Base-by-base conservation (phyloP, 2,888 invertebrate species). In the Macaria liturata region DNA sequence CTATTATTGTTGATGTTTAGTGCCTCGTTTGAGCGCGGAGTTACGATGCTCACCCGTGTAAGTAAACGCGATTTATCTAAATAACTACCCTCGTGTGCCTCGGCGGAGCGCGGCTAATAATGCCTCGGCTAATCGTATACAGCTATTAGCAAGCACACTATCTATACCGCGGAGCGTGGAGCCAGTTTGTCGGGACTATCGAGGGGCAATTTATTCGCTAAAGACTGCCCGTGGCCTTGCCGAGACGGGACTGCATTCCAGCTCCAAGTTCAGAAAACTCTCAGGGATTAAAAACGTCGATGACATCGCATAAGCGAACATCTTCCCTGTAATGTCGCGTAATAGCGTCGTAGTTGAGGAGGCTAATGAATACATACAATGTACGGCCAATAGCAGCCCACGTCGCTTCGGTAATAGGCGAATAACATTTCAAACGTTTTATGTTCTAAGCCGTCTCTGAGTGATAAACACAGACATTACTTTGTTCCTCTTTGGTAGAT, bases 131-230 rank as follows among this genome's bases (percentile, higher is more conserved):
- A 84, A 84, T 86, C 76, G 78, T 82, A 83, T 83, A 79, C 80
- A 80, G 79, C 79, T 80, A 84, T 84, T 84, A 84, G 78, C 78
- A 74, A 62, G 67, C 71, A 72, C 70, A 75, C 76, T 75, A 71
- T 75, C 76, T 78, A 71, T 73, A 76, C 67, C 62, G 69, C 71
- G n/a, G 9, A 42, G 42, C n/a, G n/a, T 42, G 65, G 62, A 85
- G 81, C 88, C 84, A 57, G 68, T 68, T 68, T 80, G 87, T 85
- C 61, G 59, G 57, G 65, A 62, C 83, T 84, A 81, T 78, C 81
- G 76, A 72, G 77, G 71, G 62, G 86, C 86, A 84, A 87, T 89
- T 89, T 90, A 89, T 87, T 83, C 81, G 81, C 81, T 85, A 84
- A 83, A 83, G 84, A 84, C 82, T 83, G 77, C 75, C 78, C 81